Evolutionary conservation across 1,140 invertebrate genomes (phyloP), one percentile per base, ranked within the genome.

Genomic region (Platyura marginata): DNA sequence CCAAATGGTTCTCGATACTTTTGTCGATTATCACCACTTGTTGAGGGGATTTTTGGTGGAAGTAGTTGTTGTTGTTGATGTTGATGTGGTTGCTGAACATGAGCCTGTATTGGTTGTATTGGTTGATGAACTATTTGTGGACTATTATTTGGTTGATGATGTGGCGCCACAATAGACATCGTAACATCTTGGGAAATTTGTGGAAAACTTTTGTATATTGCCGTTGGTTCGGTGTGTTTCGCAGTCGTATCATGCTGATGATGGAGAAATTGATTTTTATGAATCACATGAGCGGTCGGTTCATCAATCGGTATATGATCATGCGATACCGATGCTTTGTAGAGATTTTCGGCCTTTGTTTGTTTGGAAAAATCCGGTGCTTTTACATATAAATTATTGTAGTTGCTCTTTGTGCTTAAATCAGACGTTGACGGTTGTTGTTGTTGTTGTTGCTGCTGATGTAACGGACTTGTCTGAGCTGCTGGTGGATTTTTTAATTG

Each of bases 401-500:
- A 13, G 2, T n/a, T n/a, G n/a, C n/a, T n/a, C n/a, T n/a, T n/a
- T n/a, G n/a, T n/a, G n/a, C n/a, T n/a, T n/a, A n/a, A n/a, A n/a
- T n/a, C n/a, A n/a, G n/a, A n/a, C n/a, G n/a, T n/a, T 21, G 37
- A 25, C 18, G 2, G 10, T 23, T 15, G 22, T 44, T 13, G 35
- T 1, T 2, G 15, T 22, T 2, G 5, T 21, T 22, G 18, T 3
- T 3, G 41, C 10, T 33, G 21, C 21, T 6, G 11, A 19, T 29
- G 21, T 15, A 25, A 23, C 25, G 22, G 25, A 21, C 33, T 25
- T 1, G 42, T 22, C 29, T 36, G 34, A 15, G 23, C 20, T 6
- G 22, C 18, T 29, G 34, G 6, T n/a, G 44, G 25, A 25, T 34
- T 41, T 33, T 45, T 45, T 20, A 45, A 22, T 38, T 42, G 44